phyloP scores from a whole-genome alignment of 1,140 invertebrate genomes.

The Ridgeia piscesae region DNA sequence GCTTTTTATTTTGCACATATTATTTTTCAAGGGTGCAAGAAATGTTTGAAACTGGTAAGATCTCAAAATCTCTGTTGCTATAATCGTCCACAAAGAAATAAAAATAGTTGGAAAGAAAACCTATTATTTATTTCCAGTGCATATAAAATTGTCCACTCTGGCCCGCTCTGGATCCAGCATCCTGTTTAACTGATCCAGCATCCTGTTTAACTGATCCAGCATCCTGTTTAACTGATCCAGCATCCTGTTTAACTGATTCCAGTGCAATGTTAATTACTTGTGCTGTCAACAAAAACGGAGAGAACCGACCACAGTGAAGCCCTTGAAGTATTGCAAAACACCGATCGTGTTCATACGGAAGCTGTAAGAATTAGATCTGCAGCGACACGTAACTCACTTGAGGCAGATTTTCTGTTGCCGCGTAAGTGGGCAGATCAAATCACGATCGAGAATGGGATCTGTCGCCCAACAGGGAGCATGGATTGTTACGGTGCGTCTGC shows the following conservation, averaged over 20 bases:
- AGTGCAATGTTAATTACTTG: not conserved
- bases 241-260: not conserved
- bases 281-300: not conserved
- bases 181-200: no score
- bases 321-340: not conserved
- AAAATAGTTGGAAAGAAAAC: not conserved
- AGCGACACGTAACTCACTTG: not conserved
- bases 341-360: not conserved
- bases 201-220: no score
- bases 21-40: no score
- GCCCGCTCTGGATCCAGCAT: not conserved
- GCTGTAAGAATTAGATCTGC: not conserved
- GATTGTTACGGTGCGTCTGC: not conserved
- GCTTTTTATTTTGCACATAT: no score
- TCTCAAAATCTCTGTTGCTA: no score
- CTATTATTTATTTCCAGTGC: not conserved
- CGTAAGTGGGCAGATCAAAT: not conserved
- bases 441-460: not conserved
- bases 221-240: not conserved
- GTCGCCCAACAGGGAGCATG: not conserved
- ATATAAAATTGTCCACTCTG: not conserved
- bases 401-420: not conserved
- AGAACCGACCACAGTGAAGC: not conserved
- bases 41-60: no score
- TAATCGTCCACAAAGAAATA: no score